phyloP scores from a whole-genome alignment of 2,888 invertebrate genomes.

The Biston betularia region DNA sequence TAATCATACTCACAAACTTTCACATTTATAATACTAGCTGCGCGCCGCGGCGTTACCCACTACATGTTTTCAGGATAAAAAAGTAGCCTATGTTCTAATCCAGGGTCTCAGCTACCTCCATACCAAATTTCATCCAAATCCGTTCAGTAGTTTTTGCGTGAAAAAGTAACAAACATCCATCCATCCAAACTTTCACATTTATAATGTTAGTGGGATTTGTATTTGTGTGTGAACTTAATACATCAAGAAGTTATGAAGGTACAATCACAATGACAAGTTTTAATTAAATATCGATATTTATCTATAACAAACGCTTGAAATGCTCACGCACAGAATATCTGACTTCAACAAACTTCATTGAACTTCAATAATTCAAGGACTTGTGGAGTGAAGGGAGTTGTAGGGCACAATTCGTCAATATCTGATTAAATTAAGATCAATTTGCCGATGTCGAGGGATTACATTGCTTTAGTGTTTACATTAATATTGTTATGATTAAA shows the following conservation, averaged over 20 bases:
- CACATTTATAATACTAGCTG: too few species aligned
- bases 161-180: too few species aligned
- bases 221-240: not conserved
- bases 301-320: constrained; percentile 19
- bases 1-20: too few species aligned
- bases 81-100: too few species aligned
- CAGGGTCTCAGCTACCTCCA: too few species aligned
- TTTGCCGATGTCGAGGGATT: not conserved
- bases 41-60: too few species aligned
- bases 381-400: not conserved
- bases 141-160: too few species aligned
- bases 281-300: constrained; percentile 26
- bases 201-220: too few species aligned
- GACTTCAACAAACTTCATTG: constrained; percentile 20
- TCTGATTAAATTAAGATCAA: not conserved
- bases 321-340: constrained; percentile 6
- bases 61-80: too few species aligned
- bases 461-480: not conserved
- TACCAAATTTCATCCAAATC: not conserved
- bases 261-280: constrained; percentile 17
- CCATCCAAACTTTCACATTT: too few species aligned
- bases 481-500: not conserved
- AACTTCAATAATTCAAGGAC: constrained; percentile 14
- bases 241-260: not conserved
- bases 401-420: not conserved